Base-by-base conservation (phyloP, 2,888 invertebrate species). In the Temnothorax unifasciatus region DNA sequence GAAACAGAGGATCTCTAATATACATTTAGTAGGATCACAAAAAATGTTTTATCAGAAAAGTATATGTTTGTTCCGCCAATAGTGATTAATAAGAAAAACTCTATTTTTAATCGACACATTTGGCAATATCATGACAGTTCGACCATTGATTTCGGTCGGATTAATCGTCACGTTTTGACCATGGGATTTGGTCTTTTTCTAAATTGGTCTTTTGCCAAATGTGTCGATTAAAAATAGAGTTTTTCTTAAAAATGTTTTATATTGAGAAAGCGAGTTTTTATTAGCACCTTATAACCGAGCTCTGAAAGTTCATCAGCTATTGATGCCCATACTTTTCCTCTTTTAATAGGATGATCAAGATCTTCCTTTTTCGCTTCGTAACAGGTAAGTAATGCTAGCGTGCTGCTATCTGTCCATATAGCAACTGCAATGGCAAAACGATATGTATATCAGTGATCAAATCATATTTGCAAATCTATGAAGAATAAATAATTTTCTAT, bases 341-440 rank as follows among this genome's bases (percentile, higher is more conserved):
- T 25, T 11, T 68, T 68, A 68, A 68, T 1, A 68, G 66, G 66
- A 68, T 68, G 66, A 68, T 68, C 47, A 21, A 68, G 66, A 68
- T 68, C 66, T 47, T 68, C 47, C 18, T 47, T 68, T 1, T 21
- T 68, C 0, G 66, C 25, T 68, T 68, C 66, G 4, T 68, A 68
- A 68, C 66, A 29, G 29, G 47, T 47, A 47, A 68, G 8, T 47
- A 68, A 68, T 29, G 66, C 66, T 47, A 68, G n/a, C 13, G 68
- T 69, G 68, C 50, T 69, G 34, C 11, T 69, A 13, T 69, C 68
- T 50, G 68, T 69, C 68, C 68, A 69, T n/a, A 69, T 69, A 69
- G 68, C 68, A 69, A 50, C 50, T 69, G n/a, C 9, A 69, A 69
- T 25, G 5, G 8, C 4, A 57, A 54, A 25, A 54, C 57, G n/a